Conservation (phyloP, 2,797 vertebrate genomes). For the Phalanger gymnotis region DNA sequence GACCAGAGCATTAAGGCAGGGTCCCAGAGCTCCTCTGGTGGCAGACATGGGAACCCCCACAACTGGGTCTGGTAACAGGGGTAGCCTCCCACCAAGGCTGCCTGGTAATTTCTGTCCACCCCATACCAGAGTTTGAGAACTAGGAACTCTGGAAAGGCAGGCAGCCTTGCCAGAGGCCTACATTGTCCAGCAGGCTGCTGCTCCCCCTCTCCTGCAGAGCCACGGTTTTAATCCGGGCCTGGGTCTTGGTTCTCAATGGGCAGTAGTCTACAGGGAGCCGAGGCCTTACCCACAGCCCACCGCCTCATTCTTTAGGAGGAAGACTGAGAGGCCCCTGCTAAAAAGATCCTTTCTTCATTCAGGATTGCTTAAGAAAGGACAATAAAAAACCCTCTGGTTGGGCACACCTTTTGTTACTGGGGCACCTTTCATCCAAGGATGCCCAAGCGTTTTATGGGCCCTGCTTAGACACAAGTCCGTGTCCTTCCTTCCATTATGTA, state of each 20-base stretch:
- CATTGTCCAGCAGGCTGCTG: rapidly evolving
- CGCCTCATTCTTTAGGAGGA: not conserved
- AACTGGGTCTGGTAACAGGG: not conserved
- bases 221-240: not conserved
- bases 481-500: rapidly evolving
- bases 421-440: not conserved
- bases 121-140: rapidly evolving
- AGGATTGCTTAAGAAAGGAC: rapidly evolving
- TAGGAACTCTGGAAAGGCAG: rapidly evolving
- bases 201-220: rapidly evolving
- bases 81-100: not conserved
- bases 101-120: not conserved
- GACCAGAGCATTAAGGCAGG: not conserved
- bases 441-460: not conserved
- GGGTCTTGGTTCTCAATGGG: rapidly evolving
- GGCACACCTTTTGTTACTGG: not conserved
- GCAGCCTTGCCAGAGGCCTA: not conserved
- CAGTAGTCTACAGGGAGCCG: rapidly evolving
- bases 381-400: rapidly evolving
- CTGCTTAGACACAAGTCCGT: not conserved
- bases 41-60: no score
- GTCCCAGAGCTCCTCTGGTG: not conserved
- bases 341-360: not conserved
- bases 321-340: rapidly evolving
- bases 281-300: rapidly evolving